phyloP scores from a whole-genome alignment of 92 coral and sea anemone species.

The Epizoanthus illoricatus region DNA sequence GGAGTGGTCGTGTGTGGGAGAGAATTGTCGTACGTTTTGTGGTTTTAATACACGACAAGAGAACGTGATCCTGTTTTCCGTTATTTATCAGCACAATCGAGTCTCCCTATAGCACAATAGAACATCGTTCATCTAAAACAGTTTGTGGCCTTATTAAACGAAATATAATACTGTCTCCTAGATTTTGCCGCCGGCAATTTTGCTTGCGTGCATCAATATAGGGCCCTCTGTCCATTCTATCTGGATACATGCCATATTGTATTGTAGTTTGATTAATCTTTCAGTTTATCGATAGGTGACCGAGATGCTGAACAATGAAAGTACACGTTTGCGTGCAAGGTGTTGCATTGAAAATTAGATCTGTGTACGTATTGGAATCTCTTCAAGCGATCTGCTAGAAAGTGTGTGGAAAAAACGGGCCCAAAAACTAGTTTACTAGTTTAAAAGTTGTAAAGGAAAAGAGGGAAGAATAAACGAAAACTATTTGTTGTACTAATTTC shows the following conservation, averaged over 20 bases:
- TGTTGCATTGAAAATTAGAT: too few species aligned
- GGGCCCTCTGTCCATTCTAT: not conserved
- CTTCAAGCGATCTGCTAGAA: too few species aligned
- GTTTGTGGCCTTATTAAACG: not conserved
- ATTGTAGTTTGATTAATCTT: not conserved
- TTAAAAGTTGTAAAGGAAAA: too few species aligned
- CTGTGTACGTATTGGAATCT: too few species aligned
- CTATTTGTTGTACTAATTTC: too few species aligned
- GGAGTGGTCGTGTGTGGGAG: not conserved
- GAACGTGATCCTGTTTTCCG: not conserved
- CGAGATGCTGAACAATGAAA: not conserved
- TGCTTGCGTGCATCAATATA: not conserved
- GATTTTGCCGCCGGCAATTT: not conserved
- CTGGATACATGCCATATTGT: not conserved
- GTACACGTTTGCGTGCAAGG: not conserved
- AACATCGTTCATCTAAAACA: not conserved
- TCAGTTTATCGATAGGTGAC: not conserved
- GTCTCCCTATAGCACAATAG: not conserved
- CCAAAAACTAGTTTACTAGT: too few species aligned
- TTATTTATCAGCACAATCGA: not conserved
- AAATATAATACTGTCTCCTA: not conserved
- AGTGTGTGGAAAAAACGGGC: too few species aligned
- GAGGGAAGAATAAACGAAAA: too few species aligned
- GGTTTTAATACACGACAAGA: not conserved
- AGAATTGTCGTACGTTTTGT: not conserved